phyloP scores from a whole-genome alignment of 1,140 invertebrate genomes.

The Calosoma granatense region DNA sequence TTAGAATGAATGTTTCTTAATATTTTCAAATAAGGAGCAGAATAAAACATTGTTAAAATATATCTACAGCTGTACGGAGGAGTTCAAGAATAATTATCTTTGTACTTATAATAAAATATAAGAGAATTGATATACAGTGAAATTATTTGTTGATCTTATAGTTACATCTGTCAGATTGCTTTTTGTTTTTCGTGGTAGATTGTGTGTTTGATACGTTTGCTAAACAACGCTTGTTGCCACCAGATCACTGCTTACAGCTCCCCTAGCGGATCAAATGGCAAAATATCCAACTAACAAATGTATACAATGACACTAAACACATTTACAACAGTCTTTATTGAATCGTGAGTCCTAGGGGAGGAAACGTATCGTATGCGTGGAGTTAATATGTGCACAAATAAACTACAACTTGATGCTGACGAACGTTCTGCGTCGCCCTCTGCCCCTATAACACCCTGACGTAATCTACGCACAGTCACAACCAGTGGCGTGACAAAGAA shows the following conservation, averaged over 20 bases:
- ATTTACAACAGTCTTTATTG: background rate
- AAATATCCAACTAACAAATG: conserved; percentile 1
- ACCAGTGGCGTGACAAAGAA: too few species aligned
- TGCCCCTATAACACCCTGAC: too few species aligned
- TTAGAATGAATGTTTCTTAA: background rate
- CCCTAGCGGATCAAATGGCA: too few species aligned
- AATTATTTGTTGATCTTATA: background rate
- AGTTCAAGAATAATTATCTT: background rate
- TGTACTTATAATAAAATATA: background rate
- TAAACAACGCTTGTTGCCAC: background rate
- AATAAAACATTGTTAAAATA: background rate
- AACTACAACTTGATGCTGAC: background rate
- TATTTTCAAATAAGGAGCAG: background rate
- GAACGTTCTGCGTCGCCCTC: too few species aligned
- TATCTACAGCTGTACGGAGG: too few species aligned
- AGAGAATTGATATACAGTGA: background rate
- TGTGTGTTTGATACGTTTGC: background rate
- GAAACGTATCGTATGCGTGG: background rate
- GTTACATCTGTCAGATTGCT: background rate
- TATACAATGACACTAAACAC: background rate
- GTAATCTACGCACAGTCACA: too few species aligned
- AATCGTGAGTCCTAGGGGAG: background rate
- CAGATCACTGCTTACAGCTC: too few species aligned
- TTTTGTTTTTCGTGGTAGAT: background rate
- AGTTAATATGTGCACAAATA: conserved; percentile 1